Conservation (phyloP, 2,888 invertebrate species). For the Mylabris sibirica region DNA sequence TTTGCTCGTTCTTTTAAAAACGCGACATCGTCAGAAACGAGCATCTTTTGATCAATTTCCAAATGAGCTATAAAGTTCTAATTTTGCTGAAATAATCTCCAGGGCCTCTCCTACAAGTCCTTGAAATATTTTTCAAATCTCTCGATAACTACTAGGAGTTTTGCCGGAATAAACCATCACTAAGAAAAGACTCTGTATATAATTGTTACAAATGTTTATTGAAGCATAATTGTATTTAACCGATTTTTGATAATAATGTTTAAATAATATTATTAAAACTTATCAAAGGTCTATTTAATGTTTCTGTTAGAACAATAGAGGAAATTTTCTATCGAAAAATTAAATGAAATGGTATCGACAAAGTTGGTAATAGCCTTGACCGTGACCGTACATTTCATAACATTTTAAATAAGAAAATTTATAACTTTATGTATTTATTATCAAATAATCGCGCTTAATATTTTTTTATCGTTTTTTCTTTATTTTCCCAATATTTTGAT, state of each 20-base stretch:
- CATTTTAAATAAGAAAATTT: neutral
- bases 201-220: slow-evolving; percentile 1
- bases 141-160: too few relatives aligned
- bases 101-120: too few relatives aligned
- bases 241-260: slow-evolving; percentile 15
- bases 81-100: too few relatives aligned
- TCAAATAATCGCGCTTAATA: neutral
- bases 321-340: neutral
- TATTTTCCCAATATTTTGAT: slow-evolving; percentile 2
- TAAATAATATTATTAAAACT: neutral
- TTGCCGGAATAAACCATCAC: too few relatives aligned
- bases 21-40: too few relatives aligned
- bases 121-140: too few relatives aligned
- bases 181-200: too few relatives aligned
- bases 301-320: neutral
- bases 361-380: slow-evolving; percentile 6
- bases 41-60: too few relatives aligned
- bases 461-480: neutral
- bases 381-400: neutral
- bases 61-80: too few relatives aligned
- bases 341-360: neutral
- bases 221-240: neutral
- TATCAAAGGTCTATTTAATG: neutral
- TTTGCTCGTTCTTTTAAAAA: too few relatives aligned
- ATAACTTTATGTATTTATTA: neutral